Evolutionary conservation across 2,797 vertebrate genomes (phyloP).

Genomic region (Pangasius djambal): DNA sequence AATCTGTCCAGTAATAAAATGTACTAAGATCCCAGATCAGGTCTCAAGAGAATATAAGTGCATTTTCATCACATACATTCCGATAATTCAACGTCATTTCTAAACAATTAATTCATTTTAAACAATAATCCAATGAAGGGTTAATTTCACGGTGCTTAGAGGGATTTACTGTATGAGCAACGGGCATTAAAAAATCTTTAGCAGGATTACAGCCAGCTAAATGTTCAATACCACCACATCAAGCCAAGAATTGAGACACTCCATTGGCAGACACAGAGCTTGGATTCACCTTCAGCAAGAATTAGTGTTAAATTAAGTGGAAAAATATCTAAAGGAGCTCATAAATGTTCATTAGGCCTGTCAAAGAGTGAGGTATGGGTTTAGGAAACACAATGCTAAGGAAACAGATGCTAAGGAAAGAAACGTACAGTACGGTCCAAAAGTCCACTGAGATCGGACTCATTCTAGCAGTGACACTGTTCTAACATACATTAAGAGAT

Average conservation of each 20-base stretch:
- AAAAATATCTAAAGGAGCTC: constrained; percentile 49
- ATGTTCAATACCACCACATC: constrained; percentile 49
- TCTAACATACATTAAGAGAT: background rate
- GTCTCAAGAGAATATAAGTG: background rate
- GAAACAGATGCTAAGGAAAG: background rate
- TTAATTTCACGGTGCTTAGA: constrained; percentile 70
- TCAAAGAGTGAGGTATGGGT: background rate
- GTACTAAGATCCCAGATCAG: background rate
- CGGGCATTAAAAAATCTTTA: constrained; percentile 69
- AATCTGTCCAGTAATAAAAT: background rate
- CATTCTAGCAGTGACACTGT: background rate
- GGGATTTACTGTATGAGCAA: constrained; percentile 71
- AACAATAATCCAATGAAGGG: background rate
- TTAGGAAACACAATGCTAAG: background rate
- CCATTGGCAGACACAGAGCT: constrained; percentile 32
- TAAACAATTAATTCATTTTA: background rate
- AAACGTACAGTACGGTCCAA: background rate
- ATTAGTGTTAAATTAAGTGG: constrained; percentile 58
- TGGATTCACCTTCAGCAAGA: constrained; percentile 39
- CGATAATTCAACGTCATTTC: background rate
- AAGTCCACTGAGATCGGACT: background rate
- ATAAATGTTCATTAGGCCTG: constrained; percentile 58
- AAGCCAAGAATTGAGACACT: constrained; percentile 35
- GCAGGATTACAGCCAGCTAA: constrained; percentile 63
- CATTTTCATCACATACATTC: background rate